Conservation (phyloP, 2,113 vertebrate genomes). For the Formicarius rufipectus region DNA sequence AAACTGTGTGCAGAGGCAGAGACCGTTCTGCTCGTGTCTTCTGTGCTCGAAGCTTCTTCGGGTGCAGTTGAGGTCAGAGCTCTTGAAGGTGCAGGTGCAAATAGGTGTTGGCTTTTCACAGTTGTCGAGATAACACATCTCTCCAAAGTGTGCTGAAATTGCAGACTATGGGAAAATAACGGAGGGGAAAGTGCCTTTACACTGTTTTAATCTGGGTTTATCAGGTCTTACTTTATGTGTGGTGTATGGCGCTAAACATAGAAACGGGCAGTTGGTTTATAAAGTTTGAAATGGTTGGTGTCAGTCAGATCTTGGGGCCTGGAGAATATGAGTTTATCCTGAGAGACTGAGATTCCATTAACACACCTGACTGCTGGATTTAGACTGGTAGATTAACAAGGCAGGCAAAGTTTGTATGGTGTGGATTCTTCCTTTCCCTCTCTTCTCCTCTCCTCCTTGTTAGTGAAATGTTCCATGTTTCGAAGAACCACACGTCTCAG, state of each 20-base stretch:
- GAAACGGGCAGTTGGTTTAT: neutral
- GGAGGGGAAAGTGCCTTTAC: neutral
- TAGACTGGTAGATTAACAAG: neutral
- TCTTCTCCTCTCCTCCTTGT: too few relatives aligned
- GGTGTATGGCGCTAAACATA: accelerated
- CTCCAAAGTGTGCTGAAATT: neutral
- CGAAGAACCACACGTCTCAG: neutral
- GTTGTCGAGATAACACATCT: accelerated
- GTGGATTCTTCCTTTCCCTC: accelerated
- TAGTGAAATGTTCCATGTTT: neutral
- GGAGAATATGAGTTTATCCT: neutral
- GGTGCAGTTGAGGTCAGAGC: neutral
- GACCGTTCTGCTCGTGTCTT: accelerated
- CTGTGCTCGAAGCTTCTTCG: neutral
- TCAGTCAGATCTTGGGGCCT: neutral
- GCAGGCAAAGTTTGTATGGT: neutral
- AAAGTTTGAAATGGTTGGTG: neutral
- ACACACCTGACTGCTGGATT: neutral
- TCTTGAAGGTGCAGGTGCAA: accelerated
- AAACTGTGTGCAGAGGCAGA: accelerated
- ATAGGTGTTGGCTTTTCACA: neutral
- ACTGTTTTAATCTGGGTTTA: neutral
- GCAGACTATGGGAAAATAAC: neutral
- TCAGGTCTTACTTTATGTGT: accelerated
- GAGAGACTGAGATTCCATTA: neutral